Evolutionary conservation across 2,113 vertebrate species (phyloP).

Genomic region (Vulpes vulpes): DNA sequence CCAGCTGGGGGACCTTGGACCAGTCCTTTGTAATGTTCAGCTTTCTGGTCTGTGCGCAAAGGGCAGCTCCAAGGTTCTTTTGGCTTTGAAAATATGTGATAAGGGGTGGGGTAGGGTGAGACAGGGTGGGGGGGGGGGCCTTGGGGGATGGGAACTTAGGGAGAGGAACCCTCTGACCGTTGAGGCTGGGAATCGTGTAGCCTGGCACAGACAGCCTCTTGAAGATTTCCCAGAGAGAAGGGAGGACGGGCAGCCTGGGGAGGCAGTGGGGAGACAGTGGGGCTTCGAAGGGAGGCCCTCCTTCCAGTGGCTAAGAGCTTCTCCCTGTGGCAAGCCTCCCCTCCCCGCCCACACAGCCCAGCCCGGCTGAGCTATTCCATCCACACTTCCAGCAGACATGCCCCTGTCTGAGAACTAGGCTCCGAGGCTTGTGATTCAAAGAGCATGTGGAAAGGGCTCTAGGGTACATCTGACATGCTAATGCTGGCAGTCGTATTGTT

Average conservation of each 20-base stretch:
- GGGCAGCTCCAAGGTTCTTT: background rate
- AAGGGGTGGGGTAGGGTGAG: background rate
- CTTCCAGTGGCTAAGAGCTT: background rate
- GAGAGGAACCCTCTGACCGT: background rate
- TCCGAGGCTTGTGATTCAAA: background rate
- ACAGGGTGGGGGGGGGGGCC: too few species aligned
- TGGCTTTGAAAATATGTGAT: background rate
- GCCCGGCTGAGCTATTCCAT: background rate
- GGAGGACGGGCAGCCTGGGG: background rate
- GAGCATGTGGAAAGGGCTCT: background rate
- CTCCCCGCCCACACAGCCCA: background rate
- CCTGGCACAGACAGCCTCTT: background rate
- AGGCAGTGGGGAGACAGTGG: background rate
- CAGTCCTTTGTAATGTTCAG: background rate
- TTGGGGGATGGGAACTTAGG: background rate
- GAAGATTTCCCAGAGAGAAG: background rate
- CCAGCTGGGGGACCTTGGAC: background rate
- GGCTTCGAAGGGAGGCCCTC: background rate
- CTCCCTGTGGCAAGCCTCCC: background rate
- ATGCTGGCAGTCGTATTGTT: background rate
- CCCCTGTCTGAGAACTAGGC: background rate
- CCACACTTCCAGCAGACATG: background rate
- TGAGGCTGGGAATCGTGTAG: background rate
- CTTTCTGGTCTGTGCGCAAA: background rate
- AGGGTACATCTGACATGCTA: background rate